Evolutionary conservation across 35 echinoderm and acorn worm species (phyloP).

Genomic region (Lytechinus variegatus): DNA sequence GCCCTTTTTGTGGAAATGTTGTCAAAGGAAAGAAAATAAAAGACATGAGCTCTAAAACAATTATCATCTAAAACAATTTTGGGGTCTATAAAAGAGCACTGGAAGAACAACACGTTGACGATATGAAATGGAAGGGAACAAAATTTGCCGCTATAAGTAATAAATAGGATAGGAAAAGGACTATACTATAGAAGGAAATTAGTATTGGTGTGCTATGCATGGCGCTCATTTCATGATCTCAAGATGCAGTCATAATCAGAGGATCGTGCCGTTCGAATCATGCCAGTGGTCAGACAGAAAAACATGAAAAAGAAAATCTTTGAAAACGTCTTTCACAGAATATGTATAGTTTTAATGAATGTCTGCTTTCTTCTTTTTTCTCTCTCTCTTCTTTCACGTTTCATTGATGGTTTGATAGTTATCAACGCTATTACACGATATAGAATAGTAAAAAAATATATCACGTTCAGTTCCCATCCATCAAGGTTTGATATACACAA

Average conservation of each 20-base stretch:
- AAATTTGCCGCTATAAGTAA: not conserved
- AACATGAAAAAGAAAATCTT: slow-evolving; percentile 36
- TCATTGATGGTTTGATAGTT: slow-evolving; percentile 22
- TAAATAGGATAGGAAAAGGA: not conserved
- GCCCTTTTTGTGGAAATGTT: not conserved
- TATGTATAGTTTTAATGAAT: slow-evolving; percentile 41
- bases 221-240: slow-evolving; percentile 32
- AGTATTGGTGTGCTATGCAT: slow-evolving; percentile 55
- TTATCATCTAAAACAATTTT: not conserved
- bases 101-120: not conserved
- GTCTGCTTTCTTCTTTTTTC: not conserved
- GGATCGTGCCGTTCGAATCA: slow-evolving; percentile 33
- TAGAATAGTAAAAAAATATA: slow-evolving; percentile 20
- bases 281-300: not conserved
- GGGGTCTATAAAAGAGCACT: not conserved
- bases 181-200: not conserved
- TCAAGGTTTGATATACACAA: not conserved
- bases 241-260: slow-evolving; percentile 33
- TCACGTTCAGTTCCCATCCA: not conserved
- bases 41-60: not conserved
- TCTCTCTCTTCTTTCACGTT: not conserved
- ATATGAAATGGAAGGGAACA: slow-evolving; percentile 7
- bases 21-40: not conserved
- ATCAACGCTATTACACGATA: slow-evolving; percentile 26
- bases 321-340: not conserved